Evolutionary conservation across 2,888 invertebrate species (phyloP).

Genomic region (Zeuzera pyrina): DNA sequence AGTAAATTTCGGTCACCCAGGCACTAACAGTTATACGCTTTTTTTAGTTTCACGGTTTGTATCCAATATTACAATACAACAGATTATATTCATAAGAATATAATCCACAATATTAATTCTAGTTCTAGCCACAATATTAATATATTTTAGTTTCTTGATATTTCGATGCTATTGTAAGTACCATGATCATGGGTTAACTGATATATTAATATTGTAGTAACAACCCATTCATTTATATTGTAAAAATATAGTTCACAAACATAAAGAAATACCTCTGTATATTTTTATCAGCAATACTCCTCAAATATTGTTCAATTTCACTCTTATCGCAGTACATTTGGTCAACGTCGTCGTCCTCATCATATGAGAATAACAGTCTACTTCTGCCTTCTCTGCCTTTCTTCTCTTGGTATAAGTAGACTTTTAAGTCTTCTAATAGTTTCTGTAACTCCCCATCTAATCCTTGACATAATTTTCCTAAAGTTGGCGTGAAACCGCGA

Average conservation of each 20-base stretch:
- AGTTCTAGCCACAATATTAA: too few relatives aligned
- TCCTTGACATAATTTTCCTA: conserved; percentile 79
- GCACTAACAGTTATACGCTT: too few relatives aligned
- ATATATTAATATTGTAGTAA: too few relatives aligned
- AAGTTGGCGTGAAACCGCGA: conserved; percentile 81
- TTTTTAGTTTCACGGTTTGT: too few relatives aligned
- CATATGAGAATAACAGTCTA: conserved; percentile 39
- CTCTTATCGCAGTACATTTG: conserved; percentile 60
- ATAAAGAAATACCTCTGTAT: conserved; percentile 48
- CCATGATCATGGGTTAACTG: too few relatives aligned
- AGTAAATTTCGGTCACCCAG: too few relatives aligned
- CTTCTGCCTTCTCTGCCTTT: conserved; percentile 26
- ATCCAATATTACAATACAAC: too few relatives aligned
- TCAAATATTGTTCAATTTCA: conserved; percentile 66
- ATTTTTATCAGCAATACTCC: conserved; percentile 57
- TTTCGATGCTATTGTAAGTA: too few relatives aligned
- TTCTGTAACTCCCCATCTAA: conserved; percentile 76
- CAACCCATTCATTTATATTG: too few relatives aligned
- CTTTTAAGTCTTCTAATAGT: conserved; percentile 78
- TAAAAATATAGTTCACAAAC: too few relatives aligned
- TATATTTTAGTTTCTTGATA: not conserved
- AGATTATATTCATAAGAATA: too few relatives aligned
- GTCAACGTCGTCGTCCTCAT: conserved; percentile 47
- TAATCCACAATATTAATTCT: too few relatives aligned
- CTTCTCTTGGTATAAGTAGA: conserved; percentile 76